A percentile compares a stretch with the other conserved stretches of the same genome.
phyloP scores from a whole-genome alignment of 1,140 invertebrate species.

The Brachionus koreanus region DNA sequence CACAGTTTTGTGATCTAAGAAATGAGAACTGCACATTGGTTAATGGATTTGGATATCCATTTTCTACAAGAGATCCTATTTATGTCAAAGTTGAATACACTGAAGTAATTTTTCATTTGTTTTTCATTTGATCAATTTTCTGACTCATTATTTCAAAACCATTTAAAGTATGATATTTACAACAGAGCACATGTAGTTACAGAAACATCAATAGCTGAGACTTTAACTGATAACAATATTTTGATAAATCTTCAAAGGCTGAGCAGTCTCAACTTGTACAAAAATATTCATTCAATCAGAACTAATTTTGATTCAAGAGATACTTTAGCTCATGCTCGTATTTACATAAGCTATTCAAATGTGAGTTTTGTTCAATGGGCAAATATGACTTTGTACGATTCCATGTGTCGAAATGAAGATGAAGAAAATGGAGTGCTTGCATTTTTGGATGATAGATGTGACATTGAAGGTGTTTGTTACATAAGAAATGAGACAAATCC shows the following conservation, averaged over 20 bases:
- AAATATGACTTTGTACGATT: constrained; percentile 14
- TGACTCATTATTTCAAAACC: neutral
- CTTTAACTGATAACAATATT: constrained; percentile 2
- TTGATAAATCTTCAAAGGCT: neutral
- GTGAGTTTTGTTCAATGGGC: neutral
- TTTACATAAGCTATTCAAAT: constrained; percentile 8
- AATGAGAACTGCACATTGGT: constrained; percentile 26
- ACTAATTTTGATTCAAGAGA: neutral
- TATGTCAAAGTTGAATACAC: neutral
- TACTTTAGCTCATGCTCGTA: neutral
- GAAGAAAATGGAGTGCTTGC: neutral
- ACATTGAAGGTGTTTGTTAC: constrained; percentile 28
- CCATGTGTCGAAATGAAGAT: neutral
- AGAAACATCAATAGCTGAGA: neutral
- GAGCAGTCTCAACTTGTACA: neutral
- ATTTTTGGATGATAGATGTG: constrained; percentile 31
- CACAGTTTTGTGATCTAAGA: neutral
- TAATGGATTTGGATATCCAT: constrained; percentile 33
- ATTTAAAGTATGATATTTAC: neutral
- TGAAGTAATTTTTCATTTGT: constrained; percentile 6
- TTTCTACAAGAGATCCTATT: neutral
- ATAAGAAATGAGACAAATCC: neutral
- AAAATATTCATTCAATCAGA: neutral
- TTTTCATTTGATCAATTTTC: neutral
- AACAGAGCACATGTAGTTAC: neutral